These are phyloP conservation scores for Helostoma temminkii DNA, from an alignment of 2,797 vertebrate species.

Conservation along the genomic window DNA sequence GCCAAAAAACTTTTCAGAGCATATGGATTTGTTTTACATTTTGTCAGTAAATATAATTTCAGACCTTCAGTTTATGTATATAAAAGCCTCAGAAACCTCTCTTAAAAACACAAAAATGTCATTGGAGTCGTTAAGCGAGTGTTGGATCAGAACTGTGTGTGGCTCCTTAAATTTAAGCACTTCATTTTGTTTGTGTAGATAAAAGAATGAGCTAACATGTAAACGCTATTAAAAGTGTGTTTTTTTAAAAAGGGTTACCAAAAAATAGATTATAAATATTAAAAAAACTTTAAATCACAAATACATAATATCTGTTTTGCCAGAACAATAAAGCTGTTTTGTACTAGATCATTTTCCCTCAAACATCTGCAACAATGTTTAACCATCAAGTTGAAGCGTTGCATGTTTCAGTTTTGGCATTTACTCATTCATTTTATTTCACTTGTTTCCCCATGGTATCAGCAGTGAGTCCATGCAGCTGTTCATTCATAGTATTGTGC, in stretches of 20 bases:
- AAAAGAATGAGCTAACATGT: no score
- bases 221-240: not conserved
- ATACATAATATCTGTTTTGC: not conserved
- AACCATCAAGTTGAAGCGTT: not conserved
- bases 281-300: no score
- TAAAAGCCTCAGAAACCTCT: no score
- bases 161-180: not conserved
- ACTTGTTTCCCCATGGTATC: not conserved
- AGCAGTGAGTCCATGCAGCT: no score
- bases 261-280: not conserved
- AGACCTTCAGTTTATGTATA: not conserved
- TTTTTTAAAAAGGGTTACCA: no score
- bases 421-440: not conserved
- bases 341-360: not conserved
- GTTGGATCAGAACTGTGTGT: not conserved
- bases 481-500: not conserved
- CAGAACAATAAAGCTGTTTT: not conserved
- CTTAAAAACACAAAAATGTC: no score
- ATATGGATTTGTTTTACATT: not conserved
- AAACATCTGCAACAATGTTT: not conserved
- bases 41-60: not conserved
- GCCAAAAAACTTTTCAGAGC: not conserved
- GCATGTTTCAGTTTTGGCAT: not conserved
- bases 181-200: no score
- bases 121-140: no score